Evolutionary conservation across 2,888 invertebrate genomes (phyloP), one percentile per base, ranked within the genome.

Genomic region (Saturnia pavonia): DNA sequence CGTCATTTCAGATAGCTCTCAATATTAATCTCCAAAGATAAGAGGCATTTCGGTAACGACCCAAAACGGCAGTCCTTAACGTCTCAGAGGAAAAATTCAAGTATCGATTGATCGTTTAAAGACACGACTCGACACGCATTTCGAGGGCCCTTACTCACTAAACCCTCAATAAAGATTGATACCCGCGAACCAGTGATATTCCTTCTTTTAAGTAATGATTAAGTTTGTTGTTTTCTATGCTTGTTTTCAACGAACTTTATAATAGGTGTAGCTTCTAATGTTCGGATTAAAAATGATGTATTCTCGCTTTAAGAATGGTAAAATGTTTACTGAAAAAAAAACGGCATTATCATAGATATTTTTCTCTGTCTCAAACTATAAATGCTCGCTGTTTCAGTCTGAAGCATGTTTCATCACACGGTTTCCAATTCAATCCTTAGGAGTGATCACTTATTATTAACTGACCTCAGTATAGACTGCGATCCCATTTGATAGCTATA

Each of bases 31-130:
- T 82, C 78, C 72, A 72, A 76, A 79, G 83, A 82, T 82, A 82
- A 85, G 82, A 73, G 74, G 73, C 77, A 77, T 79, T 79, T 76
- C 80, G 77, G 78, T 78, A 74, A 76, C 74, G 65, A 65, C 40
- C 65, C n/a, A 40, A 75, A 77, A 77, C 80, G 80, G 78, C 76
- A 79, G 74, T 72, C 73, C 70, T 72, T 71, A 72, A n/a, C 69
- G 72, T 65, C 65, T 65, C 75, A 74, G 74, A 75, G 77, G 78
- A 85, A 85, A 85, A 83, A 82, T 78, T 84, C 78, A 78, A 85
- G 84, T 82, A 87, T 87, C 86, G 86, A 88, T 87, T 86, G 77
- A 71, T 75, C 83, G 65, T 65, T 65, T 65, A 65, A 43, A 65
- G 65, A 65, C 65, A 19, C 40, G 82, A 82, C 82, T 82, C 80